Base-by-base conservation (phyloP, 30 jellyfish, hydroid and myxozoan genomes). In the Haliclystus octoradiatus region DNA sequence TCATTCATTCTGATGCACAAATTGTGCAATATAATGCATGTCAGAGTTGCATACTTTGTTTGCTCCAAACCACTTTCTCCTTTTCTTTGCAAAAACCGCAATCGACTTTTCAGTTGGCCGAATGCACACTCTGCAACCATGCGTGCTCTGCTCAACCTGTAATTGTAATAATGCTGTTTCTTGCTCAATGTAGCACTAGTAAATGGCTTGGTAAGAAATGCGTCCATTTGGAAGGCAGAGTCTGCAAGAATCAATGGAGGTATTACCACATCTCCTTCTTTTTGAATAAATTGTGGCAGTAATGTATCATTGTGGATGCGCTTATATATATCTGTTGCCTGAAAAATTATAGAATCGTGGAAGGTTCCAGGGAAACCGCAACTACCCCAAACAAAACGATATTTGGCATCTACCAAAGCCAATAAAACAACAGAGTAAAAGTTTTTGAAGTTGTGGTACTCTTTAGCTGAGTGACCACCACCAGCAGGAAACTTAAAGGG, bases 71-170 rank as follows among this genome's bases (percentile, higher is more conserved):
- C 47, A 33, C 94, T 79, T 62, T 81, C 88, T 47, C 80, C 72
- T 61, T 72, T 73, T 32, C 69, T 22, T 53, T 61, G 15, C 26
- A 81, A 62, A n/a, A 62, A 34, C 24, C 88, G 46, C 83, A 78
- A 73, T 14, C 93, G 49, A 28, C 94, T 80, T 65, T 72, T 81
- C 72, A 81, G 68, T 19, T 40, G 57, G 14, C 57, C 57, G 19
- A 40, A 40, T 40, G 57, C 57, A 19, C 57, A 40, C 19, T 82
- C 92, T 30, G 71, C 70, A 24, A 67, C 89, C 84, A 82, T 61
- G 31, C 84, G 14, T 34, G 95, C 95, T 14, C 95, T 80, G 52
- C 95, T 74, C 49, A 69, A 75, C 69, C 95, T 31, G 80, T 82
- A 82, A 75, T 82, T 73, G 73, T 73, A 82, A 62, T 82, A 69